Evolutionary conservation across 2,888 invertebrate species (phyloP).

Genomic region (Lucinisca nassula): DNA sequence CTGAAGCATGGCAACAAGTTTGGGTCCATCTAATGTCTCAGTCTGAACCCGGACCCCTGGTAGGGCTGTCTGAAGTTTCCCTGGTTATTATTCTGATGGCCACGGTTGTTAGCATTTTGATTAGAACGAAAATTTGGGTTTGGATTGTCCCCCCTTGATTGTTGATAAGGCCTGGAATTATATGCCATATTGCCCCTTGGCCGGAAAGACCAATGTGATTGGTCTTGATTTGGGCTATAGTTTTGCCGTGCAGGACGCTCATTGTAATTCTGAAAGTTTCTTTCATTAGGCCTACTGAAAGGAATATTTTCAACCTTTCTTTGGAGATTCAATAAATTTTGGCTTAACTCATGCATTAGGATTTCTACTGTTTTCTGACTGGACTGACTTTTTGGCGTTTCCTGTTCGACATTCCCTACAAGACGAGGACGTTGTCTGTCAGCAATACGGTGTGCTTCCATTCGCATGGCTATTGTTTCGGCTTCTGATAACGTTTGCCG

Average conservation of each 20-base stretch:
- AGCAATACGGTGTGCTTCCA: neutral
- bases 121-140: neutral
- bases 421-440: neutral
- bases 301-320: neutral
- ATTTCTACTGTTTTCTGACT: neutral
- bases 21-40: neutral
- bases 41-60: neutral
- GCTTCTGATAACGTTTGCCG: neutral
- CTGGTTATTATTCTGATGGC: neutral
- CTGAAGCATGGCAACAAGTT: neutral
- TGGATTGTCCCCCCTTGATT: neutral
- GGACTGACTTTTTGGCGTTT: neutral
- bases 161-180: neutral
- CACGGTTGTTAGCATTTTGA: too few relatives aligned
- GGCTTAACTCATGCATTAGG: neutral
- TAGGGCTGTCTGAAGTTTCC: neutral
- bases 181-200: neutral
- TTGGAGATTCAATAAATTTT: neutral
- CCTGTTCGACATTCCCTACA: neutral
- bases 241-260: neutral
- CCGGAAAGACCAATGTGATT: neutral
- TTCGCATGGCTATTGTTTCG: neutral
- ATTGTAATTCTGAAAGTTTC: neutral
- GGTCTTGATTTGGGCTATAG: neutral
- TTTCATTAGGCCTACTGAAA: too few relatives aligned